Percentiles rank a stretch among this genome's conserved stretches.
Conservation (phyloP, 2,113 vertebrate genomes). For the Pseudois nayaur region DNA sequence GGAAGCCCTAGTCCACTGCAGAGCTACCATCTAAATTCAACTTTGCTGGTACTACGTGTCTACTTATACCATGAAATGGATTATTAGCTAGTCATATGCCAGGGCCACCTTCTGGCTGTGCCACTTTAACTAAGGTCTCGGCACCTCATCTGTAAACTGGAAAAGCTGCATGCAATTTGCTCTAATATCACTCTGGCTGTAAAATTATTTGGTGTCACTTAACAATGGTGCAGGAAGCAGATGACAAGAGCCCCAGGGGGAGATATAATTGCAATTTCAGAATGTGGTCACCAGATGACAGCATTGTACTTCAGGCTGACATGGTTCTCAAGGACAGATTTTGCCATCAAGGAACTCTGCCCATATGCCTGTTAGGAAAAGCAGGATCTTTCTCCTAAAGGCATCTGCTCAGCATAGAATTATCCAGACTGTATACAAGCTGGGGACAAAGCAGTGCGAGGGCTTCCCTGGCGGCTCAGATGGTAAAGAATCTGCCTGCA, state of each 20-base stretch:
- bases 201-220: background rate
- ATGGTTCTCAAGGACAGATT: background rate
- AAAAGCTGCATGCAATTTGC: background rate
- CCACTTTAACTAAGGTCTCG: background rate
- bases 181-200: background rate
- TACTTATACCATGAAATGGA: background rate
- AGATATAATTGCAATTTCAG: background rate
- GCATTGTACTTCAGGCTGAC: background rate
- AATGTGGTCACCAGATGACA: slow-evolving; percentile 53
- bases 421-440: background rate
- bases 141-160: background rate
- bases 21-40: background rate
- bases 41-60: background rate
- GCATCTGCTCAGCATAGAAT: background rate
- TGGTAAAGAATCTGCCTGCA: background rate
- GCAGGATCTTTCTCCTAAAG: background rate
- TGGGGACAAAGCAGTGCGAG: background rate
- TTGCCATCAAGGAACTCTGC: background rate
- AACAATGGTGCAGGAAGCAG: background rate
- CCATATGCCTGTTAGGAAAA: background rate
- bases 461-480: background rate
- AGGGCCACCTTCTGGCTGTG: too few species aligned
- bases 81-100: background rate
- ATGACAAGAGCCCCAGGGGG: too few species aligned
- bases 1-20: background rate